Evolutionary conservation across 1,140 invertebrate genomes (phyloP).

Genomic region (Meteorus sp.): DNA sequence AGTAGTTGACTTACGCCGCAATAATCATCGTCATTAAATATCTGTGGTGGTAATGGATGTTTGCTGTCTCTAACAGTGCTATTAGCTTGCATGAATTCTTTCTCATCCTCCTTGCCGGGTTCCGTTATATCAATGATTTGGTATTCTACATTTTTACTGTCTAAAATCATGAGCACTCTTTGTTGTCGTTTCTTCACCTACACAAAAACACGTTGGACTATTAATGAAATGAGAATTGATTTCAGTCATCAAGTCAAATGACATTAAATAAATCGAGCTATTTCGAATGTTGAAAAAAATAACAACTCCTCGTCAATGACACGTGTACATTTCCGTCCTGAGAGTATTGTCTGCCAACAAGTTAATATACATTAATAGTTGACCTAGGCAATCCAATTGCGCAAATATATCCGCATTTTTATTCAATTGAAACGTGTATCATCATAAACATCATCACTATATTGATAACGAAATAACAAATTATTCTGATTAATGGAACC

Average conservation of each 20-base stretch:
- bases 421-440: neutral
- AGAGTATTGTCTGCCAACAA: slow-evolving; percentile 3
- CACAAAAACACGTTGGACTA: slow-evolving; percentile 40
- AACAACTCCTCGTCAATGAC: slow-evolving; percentile 17
- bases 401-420: neutral
- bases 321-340: neutral
- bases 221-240: too few relatives aligned
- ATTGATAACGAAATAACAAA: neutral
- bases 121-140: slow-evolving; percentile 91
- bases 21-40: slow-evolving; percentile 91
- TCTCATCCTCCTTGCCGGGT: slow-evolving; percentile 82
- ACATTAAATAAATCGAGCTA: too few relatives aligned
- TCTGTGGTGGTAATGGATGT: slow-evolving; percentile 85
- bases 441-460: neutral
- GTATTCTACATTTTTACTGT: slow-evolving; percentile 86
- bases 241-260: too few relatives aligned
- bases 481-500: neutral
- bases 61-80: slow-evolving; percentile 76
- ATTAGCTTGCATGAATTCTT: slow-evolving; percentile 91
- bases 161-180: slow-evolving; percentile 86
- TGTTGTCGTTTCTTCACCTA: slow-evolving; percentile 95
- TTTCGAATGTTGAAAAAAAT: neutral
- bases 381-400: slow-evolving; percentile 8
- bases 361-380: slow-evolving; percentile 8
- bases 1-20: slow-evolving; percentile 75